Percentiles rank a stretch among this genome's conserved stretches.
Conservation (phyloP, 2,888 invertebrate genomes). For the Athetis lepigone region DNA sequence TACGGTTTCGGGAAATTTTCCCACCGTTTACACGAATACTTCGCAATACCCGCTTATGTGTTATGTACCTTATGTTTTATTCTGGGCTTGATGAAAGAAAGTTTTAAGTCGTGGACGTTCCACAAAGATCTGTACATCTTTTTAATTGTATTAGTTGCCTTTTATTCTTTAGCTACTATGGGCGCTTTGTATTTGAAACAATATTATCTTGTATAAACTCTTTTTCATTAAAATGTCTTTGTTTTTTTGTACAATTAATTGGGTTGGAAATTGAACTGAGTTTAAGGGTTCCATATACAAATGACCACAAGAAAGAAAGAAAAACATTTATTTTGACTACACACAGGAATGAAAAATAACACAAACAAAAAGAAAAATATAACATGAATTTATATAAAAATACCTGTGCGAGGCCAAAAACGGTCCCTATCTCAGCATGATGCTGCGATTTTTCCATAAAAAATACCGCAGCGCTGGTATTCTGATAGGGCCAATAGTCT, state of each 20-base stretch:
- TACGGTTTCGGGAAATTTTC: accelerated
- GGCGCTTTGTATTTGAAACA: background rate
- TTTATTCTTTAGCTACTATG: background rate
- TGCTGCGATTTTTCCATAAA: too few species aligned
- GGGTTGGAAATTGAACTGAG: too few species aligned
- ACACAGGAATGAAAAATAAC: too few species aligned
- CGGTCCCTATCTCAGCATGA: too few species aligned
- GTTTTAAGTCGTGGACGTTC: slow-evolving; percentile 15
- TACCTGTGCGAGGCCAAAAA: too few species aligned
- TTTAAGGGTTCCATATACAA: too few species aligned
- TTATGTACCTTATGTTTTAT: slow-evolving; percentile 5
- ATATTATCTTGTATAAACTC: slow-evolving; percentile 9
- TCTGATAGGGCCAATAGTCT: too few species aligned
- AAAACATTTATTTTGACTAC: too few species aligned
- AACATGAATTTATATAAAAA: too few species aligned
- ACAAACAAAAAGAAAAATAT: too few species aligned
- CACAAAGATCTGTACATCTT: background rate
- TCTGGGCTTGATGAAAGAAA: slow-evolving; percentile 9
- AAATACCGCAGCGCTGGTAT: too few species aligned
- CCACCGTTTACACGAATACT: background rate
- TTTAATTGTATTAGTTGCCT: background rate
- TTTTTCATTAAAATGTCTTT: background rate
- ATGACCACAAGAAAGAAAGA: too few species aligned
- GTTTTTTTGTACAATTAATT: background rate
- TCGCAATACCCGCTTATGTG: background rate